Base-by-base conservation (phyloP, 2,888 invertebrate species). In the Acrobasis consociella region DNA sequence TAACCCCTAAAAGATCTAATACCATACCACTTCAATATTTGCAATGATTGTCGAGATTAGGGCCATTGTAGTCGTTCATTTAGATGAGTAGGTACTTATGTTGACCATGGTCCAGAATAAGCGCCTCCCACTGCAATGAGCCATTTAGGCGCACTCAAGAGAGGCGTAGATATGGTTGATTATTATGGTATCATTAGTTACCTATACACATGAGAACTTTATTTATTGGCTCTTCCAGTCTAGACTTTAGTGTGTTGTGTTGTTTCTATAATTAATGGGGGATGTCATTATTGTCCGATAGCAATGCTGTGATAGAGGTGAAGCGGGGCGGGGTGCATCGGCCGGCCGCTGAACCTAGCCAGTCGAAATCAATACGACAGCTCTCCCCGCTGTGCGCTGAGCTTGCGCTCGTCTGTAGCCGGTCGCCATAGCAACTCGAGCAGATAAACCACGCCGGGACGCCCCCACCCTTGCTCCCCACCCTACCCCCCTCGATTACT, bases 301-400 rank as follows among this genome's bases (percentile, higher is more conserved):
- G 71, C 67, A 63, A 68, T 69, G 66, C 67, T 64, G 72, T 64
- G 72, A 72, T 69, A 68, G 77, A 72, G 77, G 70, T 70, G 78
- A 71, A 76, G 77, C 67, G 75, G 73, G 80, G 75, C 65, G 77
- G 81, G 79, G 82, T 60, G 67, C 62, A 75, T 70, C 69, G 72
- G 76, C 72, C 85, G 89, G 91, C 81, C 89, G 90, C 81, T 89
- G 89, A 91, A 90, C 91, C 80, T 82, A 74, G 80, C 77, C 72
- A 76, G 81, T 87, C 92, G 87, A 93, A 91, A 93, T 91, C 93
- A 91, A 93, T 93, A 93, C 91, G 93, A 92, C 94, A 93, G 92
- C 93, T 87, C 89, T 87, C 89, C 81, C 90, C 89, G 80, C 86
- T 78, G 77, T 77, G 72, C 80, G 77, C 66, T 66, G 74, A 73